Base-by-base conservation (phyloP, 35 echinoderm and acorn worm species). In the Acanthaster planci region DNA sequence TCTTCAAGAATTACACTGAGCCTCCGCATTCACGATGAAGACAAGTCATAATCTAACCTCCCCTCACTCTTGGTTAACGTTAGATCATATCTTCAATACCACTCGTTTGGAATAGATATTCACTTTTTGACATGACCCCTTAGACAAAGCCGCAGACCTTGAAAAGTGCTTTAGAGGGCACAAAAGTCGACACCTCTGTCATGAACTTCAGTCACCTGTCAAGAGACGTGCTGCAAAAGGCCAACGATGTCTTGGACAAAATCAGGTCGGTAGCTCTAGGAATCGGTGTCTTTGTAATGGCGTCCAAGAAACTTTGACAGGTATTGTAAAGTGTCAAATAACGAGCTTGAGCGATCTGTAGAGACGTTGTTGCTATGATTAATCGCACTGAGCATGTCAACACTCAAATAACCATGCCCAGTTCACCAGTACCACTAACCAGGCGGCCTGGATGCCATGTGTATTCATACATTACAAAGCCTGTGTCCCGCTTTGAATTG, bases 221-320 rank as follows among this genome's bases (percentile, higher is more conserved):
- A 34, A 83, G 35, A 30, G 81, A 83, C 14, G 56, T 57, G 56
- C 32, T 83, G 19, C 81, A 56, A 35, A 83, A 83, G 38, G 81
- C 52, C 2, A 60, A 37, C 31, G 81, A 83, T 1, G 59, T 83
- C 56, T 57, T 83, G 14, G 35, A 58, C 34, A 54, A 60, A 83
- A 31, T 83, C 55, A 57, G 53, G 81, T 83, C 56, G 18, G 12
- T 26, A 72, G 19, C 7, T 59, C 5, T 72, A 6, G 12, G 42
- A 47, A 47, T 47, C 42, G 4, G 4, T 12, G 12, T 4, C 42
- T 6, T 47, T 47, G 42, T 12, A 47, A n/a, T n/a, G n/a, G n/a
- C n/a, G n/a, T n/a, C n/a, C n/a, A n/a, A n/a, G n/a, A n/a, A n/a
- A n/a, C n/a, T n/a, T n/a, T n/a, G n/a, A n/a, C n/a, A n/a, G n/a